Evolutionary conservation across 2,113 vertebrate genomes (phyloP), one percentile per base, ranked within the genome.

Genomic region (Tachuris rubrigastra): DNA sequence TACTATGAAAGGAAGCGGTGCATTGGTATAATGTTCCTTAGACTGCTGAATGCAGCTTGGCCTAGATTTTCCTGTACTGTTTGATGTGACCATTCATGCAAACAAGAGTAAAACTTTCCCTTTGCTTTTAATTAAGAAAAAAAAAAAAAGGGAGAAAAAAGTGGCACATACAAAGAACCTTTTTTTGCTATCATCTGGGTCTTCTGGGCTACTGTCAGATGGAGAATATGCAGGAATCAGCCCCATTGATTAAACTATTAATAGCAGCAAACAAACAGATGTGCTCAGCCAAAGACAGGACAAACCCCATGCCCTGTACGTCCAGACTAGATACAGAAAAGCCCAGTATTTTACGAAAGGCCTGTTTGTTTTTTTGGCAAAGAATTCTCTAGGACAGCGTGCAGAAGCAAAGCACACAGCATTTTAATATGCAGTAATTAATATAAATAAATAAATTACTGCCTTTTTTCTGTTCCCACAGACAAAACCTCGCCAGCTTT

Each of bases 21-120:
- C 82, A 12, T 66, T 55, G 53, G 63, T 92, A 22, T 80, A 93
- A 90, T 92, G 91, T 79, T 92, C 94, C 91, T 95, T 69, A 91
- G 58, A 90, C 77, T 5, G 87, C 94, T 63, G 77, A 95, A 96
- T 96, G 72, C 96, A 94, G 90, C 97, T 94, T 96, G 95, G 96
- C 94, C 96, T 96, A 96, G 88, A 97, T 97, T 97, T 94, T 44
- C 84, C 85, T 87, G 46, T 77, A 65, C 93, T 8, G 30, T 94
- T 97, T 95, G 84, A 93, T 91, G 94, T 96, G 95, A 93, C 94
- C 95, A 92, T 89, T 96, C 97, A 90, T 94, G 93, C 94, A 97
- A 92, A 95, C 91, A 84, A 41, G 87, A 98, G 95, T 76, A 95
- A 97, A 93, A 94, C 60, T 90, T 94, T 87, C 69, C 68, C 53